Conservation (phyloP, 2,888 invertebrate genomes). For the Agrochola macilenta region DNA sequence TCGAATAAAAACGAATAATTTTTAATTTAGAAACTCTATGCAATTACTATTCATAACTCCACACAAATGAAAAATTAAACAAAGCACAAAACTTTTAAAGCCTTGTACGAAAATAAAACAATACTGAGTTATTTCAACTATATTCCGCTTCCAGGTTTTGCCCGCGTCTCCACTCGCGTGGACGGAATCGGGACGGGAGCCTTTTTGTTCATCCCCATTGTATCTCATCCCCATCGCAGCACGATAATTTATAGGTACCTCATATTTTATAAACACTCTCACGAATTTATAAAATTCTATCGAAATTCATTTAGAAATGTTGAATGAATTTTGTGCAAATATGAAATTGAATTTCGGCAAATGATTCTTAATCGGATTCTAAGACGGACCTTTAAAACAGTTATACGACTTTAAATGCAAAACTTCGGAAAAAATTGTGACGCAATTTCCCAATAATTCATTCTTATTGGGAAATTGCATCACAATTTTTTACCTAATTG, state of each 20-base stretch:
- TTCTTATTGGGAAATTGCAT: no score
- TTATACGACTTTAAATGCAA: no score
- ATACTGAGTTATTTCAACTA: slow-evolving; percentile 41
- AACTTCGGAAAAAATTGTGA: no score
- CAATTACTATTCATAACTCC: neutral
- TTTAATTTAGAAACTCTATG: neutral
- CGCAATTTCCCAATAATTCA: no score
- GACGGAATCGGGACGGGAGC: slow-evolving; percentile 44
- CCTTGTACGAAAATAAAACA: slow-evolving; percentile 48
- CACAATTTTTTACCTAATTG: no score
- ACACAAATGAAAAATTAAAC: slow-evolving; percentile 14
- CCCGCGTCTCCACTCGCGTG: slow-evolving; percentile 50
- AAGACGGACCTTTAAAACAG: no score
- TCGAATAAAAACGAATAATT: neutral
- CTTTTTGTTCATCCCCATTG: slow-evolving; percentile 56
- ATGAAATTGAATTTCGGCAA: neutral
- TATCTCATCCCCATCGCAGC: slow-evolving; percentile 46
- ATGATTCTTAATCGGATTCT: neutral
- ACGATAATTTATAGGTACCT: slow-evolving; percentile 42
- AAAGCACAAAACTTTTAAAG: slow-evolving; percentile 23
- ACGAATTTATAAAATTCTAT: slow-evolving; percentile 36
- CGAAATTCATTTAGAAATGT: slow-evolving; percentile 15
- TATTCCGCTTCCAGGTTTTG: slow-evolving; percentile 49
- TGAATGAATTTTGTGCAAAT: neutral
- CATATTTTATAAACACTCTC: slow-evolving; percentile 51